These are phyloP conservation scores for Ramazzottius varieornatus DNA, from an alignment of 2,888 invertebrate species.

Conservation along the genomic window DNA sequence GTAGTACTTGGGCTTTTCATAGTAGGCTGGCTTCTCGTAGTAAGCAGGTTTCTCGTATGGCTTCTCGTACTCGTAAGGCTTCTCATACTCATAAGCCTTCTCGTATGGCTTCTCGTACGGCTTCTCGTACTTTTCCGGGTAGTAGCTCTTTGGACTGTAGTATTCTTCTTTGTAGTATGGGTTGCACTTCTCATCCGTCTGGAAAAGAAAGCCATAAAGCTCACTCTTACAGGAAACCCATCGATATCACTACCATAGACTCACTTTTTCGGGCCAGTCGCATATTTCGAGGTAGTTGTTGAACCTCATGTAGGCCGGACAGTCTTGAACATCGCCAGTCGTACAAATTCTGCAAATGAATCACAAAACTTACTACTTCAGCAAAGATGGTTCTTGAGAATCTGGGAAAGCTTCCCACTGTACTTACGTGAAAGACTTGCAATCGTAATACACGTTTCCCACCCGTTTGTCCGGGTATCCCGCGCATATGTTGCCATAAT, in stretches of 20 bases:
- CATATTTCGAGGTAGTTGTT: not conserved
- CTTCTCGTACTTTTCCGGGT: not conserved
- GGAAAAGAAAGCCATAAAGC: not conserved
- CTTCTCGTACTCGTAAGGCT: not conserved
- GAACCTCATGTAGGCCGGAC: not conserved
- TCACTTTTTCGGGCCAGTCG: conserved; percentile 1
- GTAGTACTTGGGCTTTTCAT: not conserved
- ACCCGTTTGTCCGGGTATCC: conserved; percentile 2
- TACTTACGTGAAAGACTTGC: not conserved
- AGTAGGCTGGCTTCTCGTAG: not conserved
- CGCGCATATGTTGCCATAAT: not conserved
- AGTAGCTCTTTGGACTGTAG: not conserved
- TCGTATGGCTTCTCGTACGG: no score
- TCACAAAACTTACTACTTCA: no score
- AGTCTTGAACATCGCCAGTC: not conserved
- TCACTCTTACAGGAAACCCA: not conserved
- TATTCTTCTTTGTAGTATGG: not conserved
- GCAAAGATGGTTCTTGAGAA: not conserved
- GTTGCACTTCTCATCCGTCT: not conserved
- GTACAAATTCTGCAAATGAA: not conserved
- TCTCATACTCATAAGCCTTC: not conserved
- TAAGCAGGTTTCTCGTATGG: not conserved
- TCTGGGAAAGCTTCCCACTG: not conserved
- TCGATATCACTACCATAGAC: not conserved
- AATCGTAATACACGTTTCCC: not conserved